Base-by-base conservation (phyloP, 2,797 vertebrate genomes). In the Girardinus metallicus region DNA sequence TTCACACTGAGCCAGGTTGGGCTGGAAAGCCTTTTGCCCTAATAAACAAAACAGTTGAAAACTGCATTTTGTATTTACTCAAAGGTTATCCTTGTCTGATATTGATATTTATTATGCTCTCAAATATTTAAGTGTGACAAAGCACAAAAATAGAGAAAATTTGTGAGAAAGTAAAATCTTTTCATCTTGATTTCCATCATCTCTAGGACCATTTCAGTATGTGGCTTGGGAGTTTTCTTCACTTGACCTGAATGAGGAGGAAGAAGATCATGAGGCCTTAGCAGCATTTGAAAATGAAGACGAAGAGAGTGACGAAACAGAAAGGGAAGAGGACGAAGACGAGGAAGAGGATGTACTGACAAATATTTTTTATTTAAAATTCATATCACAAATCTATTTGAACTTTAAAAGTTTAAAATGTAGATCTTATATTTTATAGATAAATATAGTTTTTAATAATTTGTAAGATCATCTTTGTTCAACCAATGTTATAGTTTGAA, bases 241-340 rank as follows among this genome's bases (percentile, higher is more conserved):
- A 1, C 84, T 93, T 78, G 98, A 99, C 85, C 92, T 96, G 73
- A 95, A 97, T 0, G 96, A 97, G 74, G 97, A 97, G 84, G 89
- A 93, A 75, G 97, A 97, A 78, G 97, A 97, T 83, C 81, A 91
- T 1, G 93, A 95, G 81, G 95, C 94, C 13, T 93, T 96, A 82
- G 68, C 2, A 0, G 95, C 96, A 36, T 64, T 90, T 60, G 94
- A 95, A 11, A 94, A 85, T 57, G 84, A 79, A 0, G 93, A 85
- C 8, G 92, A 94, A 44, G 92, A 85, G 1, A 94, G 89, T 70
- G 23, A 90, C 39, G 26, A 85, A 83, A 41, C 6, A 41, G 83
- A 88, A 16, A 84, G 91, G 13, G 76, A 53, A 26, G 84, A 79
- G 0, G 93, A 85, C 7, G 92, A 79, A 0, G 93, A 85, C 7